Percentiles rank a stretch among this genome's conserved stretches.
These are phyloP conservation scores for Drosophila sproati DNA, from an alignment of 1,140 invertebrate species.

Conservation along the genomic window DNA sequence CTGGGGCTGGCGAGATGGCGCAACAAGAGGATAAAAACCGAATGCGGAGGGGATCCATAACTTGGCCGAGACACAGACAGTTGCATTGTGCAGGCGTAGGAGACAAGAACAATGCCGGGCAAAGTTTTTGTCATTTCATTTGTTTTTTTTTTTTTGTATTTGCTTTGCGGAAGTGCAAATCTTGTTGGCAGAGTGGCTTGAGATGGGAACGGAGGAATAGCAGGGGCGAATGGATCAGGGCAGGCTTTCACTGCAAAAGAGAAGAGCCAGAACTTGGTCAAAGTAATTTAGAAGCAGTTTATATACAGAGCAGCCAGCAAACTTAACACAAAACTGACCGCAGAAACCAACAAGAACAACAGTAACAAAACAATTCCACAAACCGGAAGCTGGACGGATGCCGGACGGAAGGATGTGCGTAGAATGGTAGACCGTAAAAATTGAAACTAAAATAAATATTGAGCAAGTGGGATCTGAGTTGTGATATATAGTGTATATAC, in stretches of 20 bases:
- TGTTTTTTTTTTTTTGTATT: not conserved
- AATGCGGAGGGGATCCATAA: not conserved
- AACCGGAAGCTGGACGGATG: constrained; percentile 24
- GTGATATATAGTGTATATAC: not conserved
- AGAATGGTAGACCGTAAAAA: constrained; percentile 9
- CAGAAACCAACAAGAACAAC: constrained; percentile 45
- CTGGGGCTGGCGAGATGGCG: constrained; percentile 15
- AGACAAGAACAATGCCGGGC: constrained; percentile 50
- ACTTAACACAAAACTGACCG: constrained; percentile 61
- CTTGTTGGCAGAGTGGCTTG: constrained; percentile 35
- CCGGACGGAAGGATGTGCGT: constrained; percentile 36
- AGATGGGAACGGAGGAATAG: not conserved
- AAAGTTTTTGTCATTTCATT: constrained; percentile 37
- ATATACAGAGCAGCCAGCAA: constrained; percentile 47
- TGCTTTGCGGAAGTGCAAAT: constrained; percentile 57
- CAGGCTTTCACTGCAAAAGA: not conserved
- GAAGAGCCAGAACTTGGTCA: constrained; percentile 49
- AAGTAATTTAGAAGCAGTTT: constrained; percentile 69
- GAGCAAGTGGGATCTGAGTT: constrained; percentile 1
- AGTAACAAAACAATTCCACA: constrained; percentile 45
- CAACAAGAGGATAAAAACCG: not conserved
- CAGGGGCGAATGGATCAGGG: constrained; percentile 7
- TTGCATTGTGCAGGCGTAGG: constrained; percentile 6
- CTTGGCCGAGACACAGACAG: constrained; percentile 22
- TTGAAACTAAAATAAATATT: constrained; percentile 49